Percentiles rank a stretch among this genome's conserved stretches.
These are phyloP conservation scores for Epizoanthus illoricatus DNA, from an alignment of 92 coral and sea anemone species.

Conservation along the genomic window DNA sequence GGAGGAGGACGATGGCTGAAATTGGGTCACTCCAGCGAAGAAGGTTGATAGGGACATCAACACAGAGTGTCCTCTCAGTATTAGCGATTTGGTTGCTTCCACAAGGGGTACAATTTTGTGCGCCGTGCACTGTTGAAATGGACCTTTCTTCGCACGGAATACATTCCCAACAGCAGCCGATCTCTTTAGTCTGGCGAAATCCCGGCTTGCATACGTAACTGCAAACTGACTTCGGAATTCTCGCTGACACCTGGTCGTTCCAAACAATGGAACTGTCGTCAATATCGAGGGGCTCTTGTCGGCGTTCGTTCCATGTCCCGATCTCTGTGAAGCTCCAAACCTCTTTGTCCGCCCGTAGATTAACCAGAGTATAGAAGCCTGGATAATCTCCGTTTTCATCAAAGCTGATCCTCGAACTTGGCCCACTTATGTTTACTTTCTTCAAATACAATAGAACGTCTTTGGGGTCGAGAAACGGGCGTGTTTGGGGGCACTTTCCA, in stretches of 20 bases:
- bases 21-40: slow-evolving; percentile 56
- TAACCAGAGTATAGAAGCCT: slow-evolving; percentile 65
- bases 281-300: slow-evolving; percentile 36
- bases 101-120: slow-evolving; percentile 69
- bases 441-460: slow-evolving; percentile 61
- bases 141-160: slow-evolving; percentile 58
- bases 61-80: slow-evolving; percentile 53
- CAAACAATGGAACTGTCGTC: slow-evolving; percentile 48
- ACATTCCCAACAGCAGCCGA: slow-evolving; percentile 85
- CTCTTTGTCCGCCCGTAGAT: slow-evolving; percentile 52
- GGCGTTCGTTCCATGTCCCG: slow-evolving; percentile 66
- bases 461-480: slow-evolving; percentile 49
- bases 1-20: slow-evolving; percentile 41
- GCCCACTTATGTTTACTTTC: slow-evolving; percentile 49
- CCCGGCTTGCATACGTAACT: slow-evolving; percentile 71
- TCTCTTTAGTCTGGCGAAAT: slow-evolving; percentile 63
- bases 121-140: slow-evolving; percentile 48
- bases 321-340: slow-evolving; percentile 56
- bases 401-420: slow-evolving; percentile 50
- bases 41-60: slow-evolving; percentile 55
- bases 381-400: slow-evolving; percentile 74
- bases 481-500: slow-evolving; percentile 53
- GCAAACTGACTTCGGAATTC: slow-evolving; percentile 72
- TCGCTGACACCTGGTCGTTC: slow-evolving; percentile 55
- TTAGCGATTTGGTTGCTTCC: slow-evolving; percentile 64